Evolutionary conservation across 1,140 invertebrate genomes (phyloP).

Genomic region (Orussus abietinus): DNA sequence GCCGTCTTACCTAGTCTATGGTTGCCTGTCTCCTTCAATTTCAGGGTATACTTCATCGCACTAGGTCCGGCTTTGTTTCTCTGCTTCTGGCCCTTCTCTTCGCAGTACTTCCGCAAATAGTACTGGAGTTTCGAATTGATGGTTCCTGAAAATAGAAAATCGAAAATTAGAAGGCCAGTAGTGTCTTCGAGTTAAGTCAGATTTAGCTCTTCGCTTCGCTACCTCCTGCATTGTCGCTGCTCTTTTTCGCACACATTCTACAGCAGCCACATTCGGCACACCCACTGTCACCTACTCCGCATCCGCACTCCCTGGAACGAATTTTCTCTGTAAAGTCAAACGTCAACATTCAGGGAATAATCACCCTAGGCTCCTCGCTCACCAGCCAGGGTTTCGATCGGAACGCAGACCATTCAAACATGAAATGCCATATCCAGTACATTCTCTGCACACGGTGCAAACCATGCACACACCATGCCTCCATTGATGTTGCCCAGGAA

Average conservation of each 20-base stretch:
- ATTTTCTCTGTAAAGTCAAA: slow-evolving; percentile 13
- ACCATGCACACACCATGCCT: slow-evolving; percentile 81
- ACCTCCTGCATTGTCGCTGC: slow-evolving; percentile 57
- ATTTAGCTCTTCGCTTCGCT: slow-evolving; percentile 42
- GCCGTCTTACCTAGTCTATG: slow-evolving; percentile 37
- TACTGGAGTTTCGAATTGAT: slow-evolving; percentile 55
- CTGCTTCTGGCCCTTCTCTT: slow-evolving; percentile 58
- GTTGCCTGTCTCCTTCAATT: slow-evolving; percentile 46
- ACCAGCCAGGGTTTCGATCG: slow-evolving; percentile 83
- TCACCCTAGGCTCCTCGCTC: slow-evolving; percentile 54
- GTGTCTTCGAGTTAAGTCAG: slow-evolving; percentile 2
- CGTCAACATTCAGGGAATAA: slow-evolving; percentile 5
- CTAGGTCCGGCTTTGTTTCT: slow-evolving; percentile 47
- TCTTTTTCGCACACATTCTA: slow-evolving; percentile 75
- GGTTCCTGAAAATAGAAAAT: slow-evolving; percentile 20
- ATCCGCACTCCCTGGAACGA: slow-evolving; percentile 80
- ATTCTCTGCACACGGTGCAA: slow-evolving; percentile 88
- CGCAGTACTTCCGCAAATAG: slow-evolving; percentile 56
- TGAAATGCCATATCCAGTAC: slow-evolving; percentile 85
- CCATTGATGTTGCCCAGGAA: slow-evolving; percentile 73
- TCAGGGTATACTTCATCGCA: slow-evolving; percentile 41
- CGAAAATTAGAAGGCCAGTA: slow-evolving; percentile 4
- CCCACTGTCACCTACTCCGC: slow-evolving; percentile 91
- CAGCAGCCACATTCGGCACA: slow-evolving; percentile 91
- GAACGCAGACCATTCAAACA: slow-evolving; percentile 77